phyloP scores from a whole-genome alignment of 2,888 invertebrate species.

The Limnephilus rhombicus region DNA sequence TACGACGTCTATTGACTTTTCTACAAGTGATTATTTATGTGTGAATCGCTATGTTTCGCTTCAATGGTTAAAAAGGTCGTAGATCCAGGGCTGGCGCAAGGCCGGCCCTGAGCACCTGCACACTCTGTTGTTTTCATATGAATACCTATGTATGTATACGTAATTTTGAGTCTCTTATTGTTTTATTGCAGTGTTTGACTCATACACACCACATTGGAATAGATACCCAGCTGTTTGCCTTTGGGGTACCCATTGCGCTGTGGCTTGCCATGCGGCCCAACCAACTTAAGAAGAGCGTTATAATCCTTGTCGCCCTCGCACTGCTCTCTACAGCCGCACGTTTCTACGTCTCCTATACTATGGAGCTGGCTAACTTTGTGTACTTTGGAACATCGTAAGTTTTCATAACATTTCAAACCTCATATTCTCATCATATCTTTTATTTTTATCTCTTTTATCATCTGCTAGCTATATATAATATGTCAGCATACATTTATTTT shows the following conservation, averaged over 20 bases:
- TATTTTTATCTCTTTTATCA: no score
- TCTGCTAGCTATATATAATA: no score
- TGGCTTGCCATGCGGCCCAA: constrained; percentile 79
- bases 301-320: constrained; percentile 74
- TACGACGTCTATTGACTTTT: no score
- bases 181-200: constrained; percentile 79
- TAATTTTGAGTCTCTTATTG: neutral
- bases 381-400: constrained; percentile 83
- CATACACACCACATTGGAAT: constrained; percentile 86
- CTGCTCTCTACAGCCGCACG: constrained; percentile 79
- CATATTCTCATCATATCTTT: no score
- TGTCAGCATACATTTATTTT: no score
- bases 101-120: no score
- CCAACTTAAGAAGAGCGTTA: constrained; percentile 63
- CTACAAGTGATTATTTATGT: no score
- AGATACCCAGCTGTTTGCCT: constrained; percentile 82
- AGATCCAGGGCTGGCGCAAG: no score
- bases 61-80: no score
- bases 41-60: no score
- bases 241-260: constrained; percentile 80
- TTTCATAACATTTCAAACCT: no score
- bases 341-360: constrained; percentile 80
- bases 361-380: constrained; percentile 81
- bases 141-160: neutral
- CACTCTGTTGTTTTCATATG: no score